Percentiles rank a stretch among this genome's conserved stretches.
phyloP scores from a whole-genome alignment of 2,797 vertebrate species.

The Anguilla obscura region DNA sequence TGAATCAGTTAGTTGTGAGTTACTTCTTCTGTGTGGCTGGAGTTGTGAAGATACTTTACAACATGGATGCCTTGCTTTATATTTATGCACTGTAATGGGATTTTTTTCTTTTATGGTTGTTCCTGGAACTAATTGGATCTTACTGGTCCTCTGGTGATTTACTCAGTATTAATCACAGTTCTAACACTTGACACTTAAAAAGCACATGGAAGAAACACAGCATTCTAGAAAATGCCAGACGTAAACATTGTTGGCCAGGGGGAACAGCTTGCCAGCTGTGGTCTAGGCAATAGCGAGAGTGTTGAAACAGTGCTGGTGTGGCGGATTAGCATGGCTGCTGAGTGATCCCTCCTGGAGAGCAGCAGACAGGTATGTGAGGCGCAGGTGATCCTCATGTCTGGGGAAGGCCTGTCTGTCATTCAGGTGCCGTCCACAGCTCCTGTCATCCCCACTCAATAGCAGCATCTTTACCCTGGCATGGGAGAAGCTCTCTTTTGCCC shows the following conservation, averaged over 20 bases:
- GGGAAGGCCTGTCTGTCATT: neutral
- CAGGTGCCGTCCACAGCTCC: neutral
- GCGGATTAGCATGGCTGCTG: conserved; percentile 57
- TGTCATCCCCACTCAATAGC: neutral
- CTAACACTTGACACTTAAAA: conserved; percentile 3
- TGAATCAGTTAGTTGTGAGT: neutral
- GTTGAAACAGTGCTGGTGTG: conserved; percentile 58
- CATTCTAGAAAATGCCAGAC: conserved; percentile 37
- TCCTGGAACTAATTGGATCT: neutral
- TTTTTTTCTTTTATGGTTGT: neutral
- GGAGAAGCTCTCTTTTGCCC: neutral
- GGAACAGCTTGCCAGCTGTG: conserved; percentile 43
- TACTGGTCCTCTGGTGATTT: conserved; percentile 8
- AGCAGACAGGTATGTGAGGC: neutral
- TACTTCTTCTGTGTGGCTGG: neutral
- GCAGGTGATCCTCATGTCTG: neutral
- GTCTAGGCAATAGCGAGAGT: conserved; percentile 65
- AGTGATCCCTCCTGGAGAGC: conserved; percentile 39
- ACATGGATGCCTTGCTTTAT: neutral
- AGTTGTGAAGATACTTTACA: neutral
- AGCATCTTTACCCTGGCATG: neutral
- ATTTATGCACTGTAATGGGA: neutral
- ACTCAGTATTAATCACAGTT: neutral
- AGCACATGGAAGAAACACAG: conserved; percentile 35
- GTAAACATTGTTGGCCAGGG: conserved; percentile 44